phyloP scores from a whole-genome alignment of 2,797 vertebrate species.

The Coilia nasus region DNA sequence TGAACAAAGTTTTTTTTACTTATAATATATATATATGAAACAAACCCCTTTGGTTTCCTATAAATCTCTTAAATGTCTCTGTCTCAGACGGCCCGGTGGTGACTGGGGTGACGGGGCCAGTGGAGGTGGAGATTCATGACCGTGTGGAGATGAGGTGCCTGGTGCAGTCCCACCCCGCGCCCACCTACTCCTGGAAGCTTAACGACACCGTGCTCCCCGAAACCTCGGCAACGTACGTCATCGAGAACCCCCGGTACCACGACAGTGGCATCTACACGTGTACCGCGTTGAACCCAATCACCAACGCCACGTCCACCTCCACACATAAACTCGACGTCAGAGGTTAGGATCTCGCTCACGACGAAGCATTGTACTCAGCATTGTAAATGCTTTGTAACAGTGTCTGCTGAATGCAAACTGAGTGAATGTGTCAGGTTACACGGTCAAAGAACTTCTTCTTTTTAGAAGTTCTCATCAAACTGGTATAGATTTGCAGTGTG shows the following conservation, averaged over 20 bases:
- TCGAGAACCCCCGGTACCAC: background rate
- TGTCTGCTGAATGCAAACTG: background rate
- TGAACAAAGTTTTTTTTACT: no score
- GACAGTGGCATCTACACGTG: conserved; percentile 69
- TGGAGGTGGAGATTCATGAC: conserved; percentile 16
- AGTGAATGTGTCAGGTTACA: no score
- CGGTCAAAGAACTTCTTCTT: background rate
- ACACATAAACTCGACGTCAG: conserved; percentile 56
- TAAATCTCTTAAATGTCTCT: background rate
- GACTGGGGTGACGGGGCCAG: rapidly evolving
- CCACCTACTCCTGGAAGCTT: conserved; percentile 66
- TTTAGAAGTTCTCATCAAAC: no score
- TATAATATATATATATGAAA: no score
- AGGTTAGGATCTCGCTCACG: conserved; percentile 57
- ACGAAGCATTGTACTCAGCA: background rate
- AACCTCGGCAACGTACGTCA: rapidly evolving
- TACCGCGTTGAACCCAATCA: conserved; percentile 62
- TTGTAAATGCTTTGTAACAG: no score
- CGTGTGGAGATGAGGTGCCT: conserved; percentile 34
- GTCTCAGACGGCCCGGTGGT: conserved; percentile 69
- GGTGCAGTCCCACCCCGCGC: conserved; percentile 52
- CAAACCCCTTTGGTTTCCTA: no score
- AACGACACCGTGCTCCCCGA: conserved; percentile 26
- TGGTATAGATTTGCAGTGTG: background rate
- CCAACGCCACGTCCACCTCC: background rate